phyloP scores from a whole-genome alignment of 2,888 invertebrate genomes.

The Oligia latruncula region DNA sequence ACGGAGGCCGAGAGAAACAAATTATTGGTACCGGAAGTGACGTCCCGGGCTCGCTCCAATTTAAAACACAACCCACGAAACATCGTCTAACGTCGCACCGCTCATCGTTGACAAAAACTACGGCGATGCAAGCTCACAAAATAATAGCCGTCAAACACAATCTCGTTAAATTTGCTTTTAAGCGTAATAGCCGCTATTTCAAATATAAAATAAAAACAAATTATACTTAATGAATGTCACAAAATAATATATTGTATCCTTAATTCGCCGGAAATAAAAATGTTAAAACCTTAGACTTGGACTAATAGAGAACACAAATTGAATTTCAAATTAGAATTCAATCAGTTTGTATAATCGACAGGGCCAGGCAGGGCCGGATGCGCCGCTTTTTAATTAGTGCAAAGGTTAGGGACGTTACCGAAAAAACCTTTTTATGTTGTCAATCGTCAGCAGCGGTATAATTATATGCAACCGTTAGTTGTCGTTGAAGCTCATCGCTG shows the following conservation, averaged over 20 bases:
- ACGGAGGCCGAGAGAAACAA: conserved; percentile 87
- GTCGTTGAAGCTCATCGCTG: conserved; percentile 67
- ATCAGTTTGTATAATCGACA: conserved; percentile 82
- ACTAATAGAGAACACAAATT: conserved; percentile 81
- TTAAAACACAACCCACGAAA: conserved; percentile 82
- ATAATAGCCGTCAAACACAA: conserved; percentile 65
- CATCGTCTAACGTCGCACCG: conserved; percentile 65
- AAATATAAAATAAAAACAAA: conserved; percentile 73
- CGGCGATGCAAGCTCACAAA: conserved; percentile 54
- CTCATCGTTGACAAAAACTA: conserved; percentile 66
- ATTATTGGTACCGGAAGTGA: conserved; percentile 89
- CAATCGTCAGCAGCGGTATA: conserved; percentile 69
- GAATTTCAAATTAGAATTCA: conserved; percentile 86
- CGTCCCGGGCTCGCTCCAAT: conserved; percentile 87
- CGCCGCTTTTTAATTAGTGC: conserved; percentile 86
- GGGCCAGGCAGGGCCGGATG: conserved; percentile 79
- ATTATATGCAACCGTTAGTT: conserved; percentile 71
- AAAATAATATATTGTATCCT: conserved; percentile 74
- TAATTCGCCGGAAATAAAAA: conserved; percentile 83
- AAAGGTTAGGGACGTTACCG: conserved; percentile 81
- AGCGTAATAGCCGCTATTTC: conserved; percentile 67
- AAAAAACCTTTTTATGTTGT: conserved; percentile 77
- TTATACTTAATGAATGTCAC: conserved; percentile 78
- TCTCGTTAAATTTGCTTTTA: conserved; percentile 71
- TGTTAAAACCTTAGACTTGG: conserved; percentile 77